Evolutionary conservation across 1,140 invertebrate genomes (phyloP).

Genomic region (Drosophila simulans): DNA sequence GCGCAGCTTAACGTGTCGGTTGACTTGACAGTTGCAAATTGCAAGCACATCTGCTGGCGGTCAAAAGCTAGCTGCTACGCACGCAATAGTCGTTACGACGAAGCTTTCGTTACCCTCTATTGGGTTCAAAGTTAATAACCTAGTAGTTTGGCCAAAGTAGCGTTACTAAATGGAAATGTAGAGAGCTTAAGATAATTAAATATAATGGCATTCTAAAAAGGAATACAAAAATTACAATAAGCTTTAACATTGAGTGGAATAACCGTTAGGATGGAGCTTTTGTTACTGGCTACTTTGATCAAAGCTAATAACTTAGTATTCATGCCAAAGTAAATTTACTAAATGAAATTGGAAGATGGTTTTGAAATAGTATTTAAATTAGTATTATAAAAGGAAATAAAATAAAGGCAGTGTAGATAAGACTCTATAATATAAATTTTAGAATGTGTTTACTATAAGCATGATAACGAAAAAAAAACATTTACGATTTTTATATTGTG

Average conservation of each 20-base stretch:
- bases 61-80: conserved; percentile 28
- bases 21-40: conserved; percentile 77
- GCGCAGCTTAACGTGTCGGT: conserved; percentile 64
- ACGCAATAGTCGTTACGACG: conserved; percentile 21
- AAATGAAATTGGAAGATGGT: background rate
- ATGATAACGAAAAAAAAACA: background rate
- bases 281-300: background rate
- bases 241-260: background rate
- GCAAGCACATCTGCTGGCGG: conserved; percentile 19
- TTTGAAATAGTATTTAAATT: too few species aligned
- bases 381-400: too few species aligned
- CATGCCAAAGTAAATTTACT: background rate
- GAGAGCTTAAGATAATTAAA: too few species aligned
- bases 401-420: too few species aligned
- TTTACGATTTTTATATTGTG: too few species aligned
- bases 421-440: too few species aligned
- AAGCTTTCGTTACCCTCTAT: conserved; percentile 6
- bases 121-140: background rate
- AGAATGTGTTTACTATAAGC: too few species aligned
- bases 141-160: background rate
- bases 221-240: too few species aligned
- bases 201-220: too few species aligned
- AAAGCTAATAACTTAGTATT: background rate
- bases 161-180: background rate
- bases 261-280: conserved; percentile 19